phyloP scores from a whole-genome alignment of 2,797 vertebrate species.

The Artibeus jamaicensis region DNA sequence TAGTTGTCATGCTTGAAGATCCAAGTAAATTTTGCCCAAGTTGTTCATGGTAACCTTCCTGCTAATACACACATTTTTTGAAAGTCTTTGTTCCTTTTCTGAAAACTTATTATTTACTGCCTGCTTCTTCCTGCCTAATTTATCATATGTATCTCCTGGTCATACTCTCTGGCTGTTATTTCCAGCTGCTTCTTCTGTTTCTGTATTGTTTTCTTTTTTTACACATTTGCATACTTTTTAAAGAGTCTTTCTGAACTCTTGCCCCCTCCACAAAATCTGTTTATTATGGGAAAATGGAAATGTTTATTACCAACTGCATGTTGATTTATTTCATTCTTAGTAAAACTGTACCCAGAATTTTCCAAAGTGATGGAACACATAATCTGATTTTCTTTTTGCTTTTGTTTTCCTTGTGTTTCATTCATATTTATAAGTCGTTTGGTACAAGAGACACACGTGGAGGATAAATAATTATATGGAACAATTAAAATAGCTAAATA shows the following conservation, averaged over 20 bases:
- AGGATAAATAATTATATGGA: neutral
- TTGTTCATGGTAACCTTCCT: neutral
- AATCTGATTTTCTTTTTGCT: neutral
- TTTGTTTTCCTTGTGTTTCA: neutral
- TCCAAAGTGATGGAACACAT: neutral
- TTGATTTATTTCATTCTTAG: conserved; percentile 23
- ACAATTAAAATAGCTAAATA: conserved; percentile 21
- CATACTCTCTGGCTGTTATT: neutral
- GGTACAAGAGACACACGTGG: neutral
- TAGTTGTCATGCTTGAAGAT: neutral
- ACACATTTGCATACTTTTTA: neutral
- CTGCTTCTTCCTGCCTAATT: neutral
- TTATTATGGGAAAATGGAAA: conserved; percentile 1
- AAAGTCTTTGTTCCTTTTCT: neutral
- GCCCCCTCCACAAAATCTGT: neutral
- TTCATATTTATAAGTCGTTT: neutral
- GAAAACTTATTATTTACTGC: neutral
- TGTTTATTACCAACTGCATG: neutral
- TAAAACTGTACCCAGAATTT: neutral
- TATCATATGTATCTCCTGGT: neutral
- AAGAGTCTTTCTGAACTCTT: conserved; percentile 26
- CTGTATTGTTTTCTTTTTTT: neutral
- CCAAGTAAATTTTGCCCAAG: neutral
- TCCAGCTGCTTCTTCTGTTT: neutral
- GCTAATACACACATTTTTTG: neutral